Evolutionary conservation across 2,113 vertebrate species (phyloP), one percentile per base, ranked within the genome.

Genomic region (Balaeniceps rex): DNA sequence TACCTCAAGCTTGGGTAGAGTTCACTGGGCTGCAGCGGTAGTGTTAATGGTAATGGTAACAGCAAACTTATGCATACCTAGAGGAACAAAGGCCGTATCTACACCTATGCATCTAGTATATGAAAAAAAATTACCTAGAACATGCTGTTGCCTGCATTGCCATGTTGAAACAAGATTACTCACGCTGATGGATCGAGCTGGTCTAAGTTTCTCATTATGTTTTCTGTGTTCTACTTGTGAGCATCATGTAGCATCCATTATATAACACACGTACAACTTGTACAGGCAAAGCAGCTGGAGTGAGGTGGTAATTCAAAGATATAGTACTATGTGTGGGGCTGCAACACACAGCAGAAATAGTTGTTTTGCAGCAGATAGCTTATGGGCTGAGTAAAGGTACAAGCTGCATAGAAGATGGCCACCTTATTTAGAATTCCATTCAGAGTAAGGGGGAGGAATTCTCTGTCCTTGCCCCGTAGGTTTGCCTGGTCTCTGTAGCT

Each of bases 201-300:
- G 23, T 25, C 66, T 40, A 14, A 13, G 4, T 19, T 81, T 64
- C 28, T 85, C 12, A 0, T 36, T 31, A 1, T 13, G n/a, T 85
- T 83, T 44, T 84, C 44, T 52, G 28, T 65, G 71, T 60, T 68
- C 2, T 1, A 3, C 29, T 33, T 44, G 21, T 49, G 36, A 44
- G 33, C 40, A 9, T 76, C 29, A 0, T 7, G 25, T 46, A 44
- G 19, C 2, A 0, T 55, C 51, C 7, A 1, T 21, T 38, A 3
- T 10, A 4, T 7, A 24, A 28, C 15, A 10, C 2, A 0, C 4
- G 36, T 47, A 12, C 26, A 36, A 4, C 44, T 49, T 51, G 28
- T 49, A 11, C 28, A 51, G 49, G 51, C 40, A 51, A 15, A 55
- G 40, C 13, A 26, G 14, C 47, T 40, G 63, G 31, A 72, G n/a